A percentile compares a stretch with the other conserved stretches of the same genome.
Conservation (phyloP, 2,888 invertebrate species). For the Periphyllus acericola region DNA sequence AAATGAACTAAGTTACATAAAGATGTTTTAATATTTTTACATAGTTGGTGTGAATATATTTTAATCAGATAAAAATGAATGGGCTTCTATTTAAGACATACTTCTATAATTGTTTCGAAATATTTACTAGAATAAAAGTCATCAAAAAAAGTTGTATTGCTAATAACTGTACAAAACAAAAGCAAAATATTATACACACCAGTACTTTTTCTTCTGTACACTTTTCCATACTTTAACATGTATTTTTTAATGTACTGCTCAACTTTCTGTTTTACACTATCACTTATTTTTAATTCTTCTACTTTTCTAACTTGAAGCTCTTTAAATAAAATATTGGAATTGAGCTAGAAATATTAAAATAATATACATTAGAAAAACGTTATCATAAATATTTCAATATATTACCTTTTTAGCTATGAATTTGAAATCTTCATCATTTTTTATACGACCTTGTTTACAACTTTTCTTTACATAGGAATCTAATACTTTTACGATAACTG, state of each 20-base stretch:
- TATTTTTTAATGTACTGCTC: constrained; percentile 82
- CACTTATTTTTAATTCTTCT: constrained; percentile 69
- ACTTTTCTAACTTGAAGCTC: constrained; percentile 49
- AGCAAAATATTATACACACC: not conserved
- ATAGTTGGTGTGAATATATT: no score
- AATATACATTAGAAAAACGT: not conserved
- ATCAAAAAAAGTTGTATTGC: not conserved
- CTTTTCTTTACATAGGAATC: constrained; percentile 46
- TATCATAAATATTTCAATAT: not conserved
- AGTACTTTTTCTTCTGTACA: constrained; percentile 69
- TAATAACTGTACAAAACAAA: not conserved
- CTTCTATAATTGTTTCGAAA: no score
- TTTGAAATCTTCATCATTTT: constrained; percentile 91
- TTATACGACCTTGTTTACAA: constrained; percentile 86
- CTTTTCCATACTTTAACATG: constrained; percentile 91
- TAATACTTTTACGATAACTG: constrained; percentile 52
- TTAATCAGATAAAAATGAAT: no score
- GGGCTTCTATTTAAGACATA: no score
- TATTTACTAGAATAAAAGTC: not conserved
- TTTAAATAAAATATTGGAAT: constrained; percentile 51
- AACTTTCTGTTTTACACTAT: constrained; percentile 93
- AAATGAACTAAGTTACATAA: no score
- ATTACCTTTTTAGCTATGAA: constrained; percentile 90
- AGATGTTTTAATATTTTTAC: no score
- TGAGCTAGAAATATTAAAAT: constrained; percentile 27